These are phyloP conservation scores for Diceros bicornis DNA, from an alignment of 2,797 vertebrate species.

Conservation along the genomic window DNA sequence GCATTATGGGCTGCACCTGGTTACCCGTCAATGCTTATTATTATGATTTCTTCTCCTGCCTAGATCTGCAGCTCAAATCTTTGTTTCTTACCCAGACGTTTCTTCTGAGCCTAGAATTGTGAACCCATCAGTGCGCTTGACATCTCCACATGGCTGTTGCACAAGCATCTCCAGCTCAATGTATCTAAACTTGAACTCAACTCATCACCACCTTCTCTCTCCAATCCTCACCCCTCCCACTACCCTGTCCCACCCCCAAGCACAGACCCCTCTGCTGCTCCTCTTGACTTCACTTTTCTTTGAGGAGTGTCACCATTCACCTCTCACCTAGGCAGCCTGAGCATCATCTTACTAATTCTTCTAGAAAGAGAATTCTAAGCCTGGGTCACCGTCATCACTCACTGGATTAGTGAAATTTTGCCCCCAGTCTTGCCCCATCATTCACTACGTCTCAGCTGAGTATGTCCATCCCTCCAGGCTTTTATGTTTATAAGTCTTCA, in stretches of 20 bases:
- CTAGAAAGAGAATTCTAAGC: background rate
- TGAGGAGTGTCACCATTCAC: background rate
- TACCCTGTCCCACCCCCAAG: no score
- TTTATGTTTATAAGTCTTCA: background rate
- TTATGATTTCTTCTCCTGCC: background rate
- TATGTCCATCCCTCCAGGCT: background rate
- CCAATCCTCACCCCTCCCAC: background rate
- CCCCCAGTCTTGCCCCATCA: accelerated
- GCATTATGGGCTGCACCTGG: background rate
- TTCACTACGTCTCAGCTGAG: background rate
- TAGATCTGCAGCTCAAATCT: background rate
- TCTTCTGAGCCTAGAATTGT: background rate
- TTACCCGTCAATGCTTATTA: background rate
- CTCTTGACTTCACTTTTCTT: background rate
- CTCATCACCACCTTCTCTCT: background rate
- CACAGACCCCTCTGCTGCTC: background rate
- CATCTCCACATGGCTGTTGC: background rate
- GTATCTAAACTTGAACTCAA: background rate
- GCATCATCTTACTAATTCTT: background rate
- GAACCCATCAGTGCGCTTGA: background rate
- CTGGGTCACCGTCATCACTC: background rate
- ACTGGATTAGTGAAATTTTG: background rate
- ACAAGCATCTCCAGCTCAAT: background rate
- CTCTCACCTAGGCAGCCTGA: background rate
- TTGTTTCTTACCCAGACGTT: background rate